These are phyloP conservation scores for Lepidotrigona ventralis DNA, from an alignment of 1,140 invertebrate genomes.

Conservation along the genomic window DNA sequence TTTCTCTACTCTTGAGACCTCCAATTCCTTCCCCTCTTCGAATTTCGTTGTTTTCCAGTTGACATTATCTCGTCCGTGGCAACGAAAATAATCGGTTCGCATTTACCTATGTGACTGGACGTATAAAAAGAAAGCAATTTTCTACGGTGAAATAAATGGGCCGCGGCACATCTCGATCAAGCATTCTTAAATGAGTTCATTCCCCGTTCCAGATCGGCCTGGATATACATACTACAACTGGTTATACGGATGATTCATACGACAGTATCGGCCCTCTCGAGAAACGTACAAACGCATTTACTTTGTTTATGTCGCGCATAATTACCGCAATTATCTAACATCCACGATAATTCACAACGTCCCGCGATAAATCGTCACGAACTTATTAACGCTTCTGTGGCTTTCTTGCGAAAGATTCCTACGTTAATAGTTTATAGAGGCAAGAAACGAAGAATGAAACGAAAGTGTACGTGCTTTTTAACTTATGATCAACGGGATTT, in stretches of 20 bases:
- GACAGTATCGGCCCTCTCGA: not conserved
- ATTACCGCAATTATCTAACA: slow-evolving; percentile 26
- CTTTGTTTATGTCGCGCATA: not conserved
- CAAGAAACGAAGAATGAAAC: not conserved
- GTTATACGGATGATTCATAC: slow-evolving; percentile 39
- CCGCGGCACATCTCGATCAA: slow-evolving; percentile 51
- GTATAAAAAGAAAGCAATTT: slow-evolving; percentile 45
- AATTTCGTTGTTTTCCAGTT: not conserved
- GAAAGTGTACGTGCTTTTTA: not conserved
- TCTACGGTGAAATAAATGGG: slow-evolving; percentile 50
- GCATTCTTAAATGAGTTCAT: slow-evolving; percentile 57
- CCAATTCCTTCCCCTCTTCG: not conserved
- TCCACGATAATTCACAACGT: not conserved
- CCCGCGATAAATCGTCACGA: not conserved
- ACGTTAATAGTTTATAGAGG: not conserved
- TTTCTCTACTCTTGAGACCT: too few relatives aligned
- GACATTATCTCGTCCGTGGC: not conserved
- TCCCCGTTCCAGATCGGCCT: slow-evolving; percentile 31
- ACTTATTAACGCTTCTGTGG: not conserved
- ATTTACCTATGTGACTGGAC: not conserved
- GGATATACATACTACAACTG: slow-evolving; percentile 38
- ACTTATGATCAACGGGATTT: not conserved
- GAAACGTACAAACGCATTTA: not conserved
- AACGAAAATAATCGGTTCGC: slow-evolving; percentile 26
- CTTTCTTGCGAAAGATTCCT: not conserved